Conservation (phyloP, 1,140 invertebrate species). For the Drosophila kikkawai region DNA sequence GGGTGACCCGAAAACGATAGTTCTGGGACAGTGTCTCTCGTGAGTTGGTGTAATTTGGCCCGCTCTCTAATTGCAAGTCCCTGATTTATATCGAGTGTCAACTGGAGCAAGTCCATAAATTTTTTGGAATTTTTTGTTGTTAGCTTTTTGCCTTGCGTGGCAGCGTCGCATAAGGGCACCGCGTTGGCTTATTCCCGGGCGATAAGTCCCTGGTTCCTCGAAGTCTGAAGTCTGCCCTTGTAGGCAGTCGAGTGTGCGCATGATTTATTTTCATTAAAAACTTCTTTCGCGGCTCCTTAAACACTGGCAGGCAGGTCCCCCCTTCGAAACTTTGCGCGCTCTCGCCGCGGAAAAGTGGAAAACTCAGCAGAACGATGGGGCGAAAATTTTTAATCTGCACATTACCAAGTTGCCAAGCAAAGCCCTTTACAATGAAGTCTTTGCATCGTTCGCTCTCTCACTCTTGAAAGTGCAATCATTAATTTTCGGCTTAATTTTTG, state of each 20-base stretch:
- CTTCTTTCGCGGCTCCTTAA: constrained; percentile 64
- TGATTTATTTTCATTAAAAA: constrained; percentile 80
- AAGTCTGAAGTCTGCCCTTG: constrained; percentile 20
- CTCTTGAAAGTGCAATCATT: constrained; percentile 70
- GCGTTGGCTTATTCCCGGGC: constrained; percentile 31
- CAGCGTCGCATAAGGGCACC: constrained; percentile 32
- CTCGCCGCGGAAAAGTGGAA: constrained; percentile 40
- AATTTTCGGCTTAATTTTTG: constrained; percentile 70
- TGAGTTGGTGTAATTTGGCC: constrained; percentile 44
- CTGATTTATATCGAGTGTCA: constrained; percentile 60
- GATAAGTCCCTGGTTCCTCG: constrained; percentile 39
- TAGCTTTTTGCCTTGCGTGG: constrained; percentile 41
- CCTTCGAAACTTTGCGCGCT: constrained; percentile 53
- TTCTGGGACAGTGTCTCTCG: constrained; percentile 35
- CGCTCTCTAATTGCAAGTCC: constrained; percentile 43
- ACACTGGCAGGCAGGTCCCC: constrained; percentile 31
- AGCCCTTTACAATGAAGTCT: constrained; percentile 40
- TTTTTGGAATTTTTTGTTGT: constrained; percentile 13
- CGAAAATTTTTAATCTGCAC: constrained; percentile 71
- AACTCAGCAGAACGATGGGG: constrained; percentile 42
- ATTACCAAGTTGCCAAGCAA: constrained; percentile 66
- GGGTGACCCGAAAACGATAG: constrained; percentile 17
- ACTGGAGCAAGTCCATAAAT: constrained; percentile 66
- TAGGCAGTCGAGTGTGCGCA: constrained; percentile 63
- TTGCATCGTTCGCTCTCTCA: constrained; percentile 34